These are phyloP conservation scores for Halichoerus grypus DNA, from an alignment of 2,113 vertebrate species.

Conservation along the genomic window DNA sequence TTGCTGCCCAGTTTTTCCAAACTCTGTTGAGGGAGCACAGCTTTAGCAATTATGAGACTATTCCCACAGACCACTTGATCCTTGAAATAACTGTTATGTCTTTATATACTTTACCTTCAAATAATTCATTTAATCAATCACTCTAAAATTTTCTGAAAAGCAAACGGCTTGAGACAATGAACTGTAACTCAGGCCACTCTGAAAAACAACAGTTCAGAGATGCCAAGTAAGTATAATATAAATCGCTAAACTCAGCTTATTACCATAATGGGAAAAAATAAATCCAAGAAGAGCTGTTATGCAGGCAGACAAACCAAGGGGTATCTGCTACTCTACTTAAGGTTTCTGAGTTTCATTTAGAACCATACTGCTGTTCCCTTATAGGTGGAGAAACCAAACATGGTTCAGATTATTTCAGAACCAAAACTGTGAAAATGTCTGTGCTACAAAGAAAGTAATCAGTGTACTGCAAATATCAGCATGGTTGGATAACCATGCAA, in stretches of 20 bases:
- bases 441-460: neutral
- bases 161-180: slow-evolving; percentile 35
- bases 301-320: neutral
- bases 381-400: neutral
- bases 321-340: neutral
- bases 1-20: slow-evolving; percentile 39
- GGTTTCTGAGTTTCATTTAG: neutral
- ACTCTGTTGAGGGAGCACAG: neutral
- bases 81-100: neutral
- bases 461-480: neutral
- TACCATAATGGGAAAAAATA: neutral
- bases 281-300: neutral
- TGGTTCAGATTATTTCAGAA: neutral
- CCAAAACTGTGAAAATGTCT: neutral
- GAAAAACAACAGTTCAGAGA: neutral
- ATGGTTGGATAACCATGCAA: neutral
- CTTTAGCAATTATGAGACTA: slow-evolving; percentile 27
- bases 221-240: neutral
- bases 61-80: neutral
- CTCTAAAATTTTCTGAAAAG: slow-evolving; percentile 31
- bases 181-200: neutral
- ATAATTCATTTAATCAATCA: slow-evolving; percentile 52
- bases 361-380: neutral
- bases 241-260: neutral
- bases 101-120: slow-evolving; percentile 29